Evolutionary conservation across 2,888 invertebrate genomes (phyloP).

Genomic region (Nomada flava): DNA sequence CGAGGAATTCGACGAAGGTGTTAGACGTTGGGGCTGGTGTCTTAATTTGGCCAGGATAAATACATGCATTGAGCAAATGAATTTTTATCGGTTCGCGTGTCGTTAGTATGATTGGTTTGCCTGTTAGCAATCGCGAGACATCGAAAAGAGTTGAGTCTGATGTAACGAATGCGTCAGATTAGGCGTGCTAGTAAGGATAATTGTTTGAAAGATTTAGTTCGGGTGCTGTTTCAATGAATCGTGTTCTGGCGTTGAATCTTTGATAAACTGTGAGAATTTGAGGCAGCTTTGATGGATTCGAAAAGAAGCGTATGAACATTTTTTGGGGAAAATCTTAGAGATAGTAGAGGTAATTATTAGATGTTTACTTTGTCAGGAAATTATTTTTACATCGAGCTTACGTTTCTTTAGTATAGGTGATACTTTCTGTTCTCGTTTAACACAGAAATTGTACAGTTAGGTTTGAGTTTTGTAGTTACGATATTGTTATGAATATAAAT

Average conservation of each 20-base stretch:
- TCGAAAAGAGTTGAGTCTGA: neutral
- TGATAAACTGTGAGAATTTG: neutral
- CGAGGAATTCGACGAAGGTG: neutral
- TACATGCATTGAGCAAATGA: neutral
- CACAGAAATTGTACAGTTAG: neutral
- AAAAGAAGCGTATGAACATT: neutral
- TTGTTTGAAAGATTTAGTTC: neutral
- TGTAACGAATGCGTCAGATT: neutral
- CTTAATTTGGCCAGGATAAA: neutral
- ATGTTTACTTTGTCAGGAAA: neutral
- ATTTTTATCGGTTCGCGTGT: neutral
- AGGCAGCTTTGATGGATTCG: neutral
- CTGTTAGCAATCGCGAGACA: neutral
- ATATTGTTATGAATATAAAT: neutral
- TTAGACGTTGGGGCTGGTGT: neutral
- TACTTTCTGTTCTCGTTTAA: neutral
- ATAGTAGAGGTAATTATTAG: no score
- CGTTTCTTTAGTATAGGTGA: neutral
- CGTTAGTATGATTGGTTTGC: neutral
- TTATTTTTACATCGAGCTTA: neutral
- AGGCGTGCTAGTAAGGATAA: neutral
- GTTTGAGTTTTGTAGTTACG: neutral
- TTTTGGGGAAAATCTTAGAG: neutral
- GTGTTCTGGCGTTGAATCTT: neutral
- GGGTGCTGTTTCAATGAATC: neutral